Base-by-base conservation (phyloP, 2,888 invertebrate species). In the Apantesis nais region DNA sequence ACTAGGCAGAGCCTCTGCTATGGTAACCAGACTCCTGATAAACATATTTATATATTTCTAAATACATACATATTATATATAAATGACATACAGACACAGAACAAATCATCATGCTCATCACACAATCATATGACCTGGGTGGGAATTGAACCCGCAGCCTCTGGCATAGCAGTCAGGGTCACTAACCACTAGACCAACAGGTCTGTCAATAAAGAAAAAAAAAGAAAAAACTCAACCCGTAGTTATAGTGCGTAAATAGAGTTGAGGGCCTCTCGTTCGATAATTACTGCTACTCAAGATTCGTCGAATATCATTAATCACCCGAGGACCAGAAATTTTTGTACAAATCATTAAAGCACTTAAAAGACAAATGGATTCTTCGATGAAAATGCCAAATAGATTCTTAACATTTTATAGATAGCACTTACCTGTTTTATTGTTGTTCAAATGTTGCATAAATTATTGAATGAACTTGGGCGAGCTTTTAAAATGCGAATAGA, bases 331-430 rank as follows among this genome's bases (percentile, higher is more conserved):
- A 81, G 84, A 78, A 86, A 85, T 90, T 88, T 89, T 89, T 86
- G 82, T 84, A 85, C 86, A 86, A 90, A 91, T 92, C 90, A 92
- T 91, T 92, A 90, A 86, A 90, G 89, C 92, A 90, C 90, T 92
- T 89, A 90, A 88, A 86, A 88, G 83, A 86, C 85, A 89, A 90
- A 92, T 92, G 91, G 89, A 89, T 87, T 88, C 86, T 81, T 79
- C 79, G 85, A 80, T 83, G 78, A 75, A 78, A 81, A 87, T 87
- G 90, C 91, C 92, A 92, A 92, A 92, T 89, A 88, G 87, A 87
- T 89, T 86, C 80, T 83, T 83, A 84, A 85, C 85, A 82, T 86
- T 83, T 81, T 79, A 77, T 76, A 70, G 79, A 75, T 74, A 68
- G 72, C 62, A 44, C 52, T 74, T 81, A 82, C 82, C 81, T 81